phyloP scores from a whole-genome alignment of 2,113 vertebrate species.

The Onychorhynchus coronatus region DNA sequence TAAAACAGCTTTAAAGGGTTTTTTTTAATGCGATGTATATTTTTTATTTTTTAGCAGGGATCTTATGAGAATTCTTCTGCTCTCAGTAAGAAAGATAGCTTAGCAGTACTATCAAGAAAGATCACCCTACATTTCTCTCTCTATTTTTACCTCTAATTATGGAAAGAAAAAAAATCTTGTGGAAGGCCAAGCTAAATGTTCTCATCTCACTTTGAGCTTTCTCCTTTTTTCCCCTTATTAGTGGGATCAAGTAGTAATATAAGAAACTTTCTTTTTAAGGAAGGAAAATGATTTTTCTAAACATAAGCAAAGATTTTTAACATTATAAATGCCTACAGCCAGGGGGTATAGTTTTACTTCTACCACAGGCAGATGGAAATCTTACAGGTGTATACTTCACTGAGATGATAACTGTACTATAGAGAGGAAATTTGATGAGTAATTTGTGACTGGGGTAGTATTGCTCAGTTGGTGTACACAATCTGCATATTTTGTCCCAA shows the following conservation, averaged over 20 bases:
- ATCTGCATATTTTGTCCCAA: background rate
- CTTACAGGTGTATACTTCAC: background rate
- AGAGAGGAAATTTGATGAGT: background rate
- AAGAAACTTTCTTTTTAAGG: background rate
- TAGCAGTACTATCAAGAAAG: background rate
- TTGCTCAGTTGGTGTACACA: background rate
- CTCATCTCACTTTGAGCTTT: background rate
- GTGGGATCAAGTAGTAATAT: background rate
- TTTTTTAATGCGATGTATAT: background rate
- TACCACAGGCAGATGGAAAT: background rate
- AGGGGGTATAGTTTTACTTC: background rate
- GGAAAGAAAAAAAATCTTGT: background rate
- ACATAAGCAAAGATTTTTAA: background rate
- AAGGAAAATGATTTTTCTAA: background rate
- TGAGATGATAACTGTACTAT: background rate
- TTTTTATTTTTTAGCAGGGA: background rate
- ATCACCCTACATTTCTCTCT: slow-evolving; percentile 34
- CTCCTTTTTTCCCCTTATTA: background rate
- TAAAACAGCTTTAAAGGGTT: background rate
- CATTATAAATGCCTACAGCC: background rate
- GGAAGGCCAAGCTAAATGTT: background rate
- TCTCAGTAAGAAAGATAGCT: background rate
- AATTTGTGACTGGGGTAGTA: background rate
- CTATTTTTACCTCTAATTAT: slow-evolving; percentile 47
- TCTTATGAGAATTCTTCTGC: slow-evolving; percentile 9